phyloP scores from a whole-genome alignment of 2,797 vertebrate species.

The Chiloscyllium punctatum region DNA sequence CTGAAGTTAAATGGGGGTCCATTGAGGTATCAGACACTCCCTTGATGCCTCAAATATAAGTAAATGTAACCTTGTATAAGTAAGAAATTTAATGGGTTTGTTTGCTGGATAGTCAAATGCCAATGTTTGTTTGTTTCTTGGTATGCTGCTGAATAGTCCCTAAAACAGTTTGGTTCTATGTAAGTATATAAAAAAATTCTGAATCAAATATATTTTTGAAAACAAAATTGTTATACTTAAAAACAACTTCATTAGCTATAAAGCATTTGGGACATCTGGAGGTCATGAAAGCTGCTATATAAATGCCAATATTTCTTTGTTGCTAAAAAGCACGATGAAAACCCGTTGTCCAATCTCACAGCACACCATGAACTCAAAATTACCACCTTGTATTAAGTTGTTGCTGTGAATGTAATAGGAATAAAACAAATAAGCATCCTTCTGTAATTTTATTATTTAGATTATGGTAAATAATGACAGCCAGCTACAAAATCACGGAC shows the following conservation, averaged over 20 bases:
- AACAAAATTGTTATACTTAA: neutral
- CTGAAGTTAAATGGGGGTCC: too few relatives aligned
- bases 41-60: too few relatives aligned
- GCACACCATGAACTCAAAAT: neutral
- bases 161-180: too few relatives aligned
- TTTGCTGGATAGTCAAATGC: too few relatives aligned
- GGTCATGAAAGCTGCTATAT: neutral
- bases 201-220: too few relatives aligned
- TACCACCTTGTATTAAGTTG: neutral
- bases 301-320: neutral
- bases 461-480: neutral
- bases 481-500: neutral
- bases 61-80: too few relatives aligned
- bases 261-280: neutral
- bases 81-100: too few relatives aligned
- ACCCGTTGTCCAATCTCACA: too few relatives aligned
- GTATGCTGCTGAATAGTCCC: too few relatives aligned
- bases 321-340: neutral
- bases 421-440: neutral
- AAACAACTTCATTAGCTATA: neutral
- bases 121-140: too few relatives aligned
- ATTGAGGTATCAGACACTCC: too few relatives aligned
- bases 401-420: neutral
- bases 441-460: neutral
- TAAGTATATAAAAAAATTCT: too few relatives aligned